phyloP scores from a whole-genome alignment of 2,113 vertebrate genomes.

The Aptenodytes patagonicus region DNA sequence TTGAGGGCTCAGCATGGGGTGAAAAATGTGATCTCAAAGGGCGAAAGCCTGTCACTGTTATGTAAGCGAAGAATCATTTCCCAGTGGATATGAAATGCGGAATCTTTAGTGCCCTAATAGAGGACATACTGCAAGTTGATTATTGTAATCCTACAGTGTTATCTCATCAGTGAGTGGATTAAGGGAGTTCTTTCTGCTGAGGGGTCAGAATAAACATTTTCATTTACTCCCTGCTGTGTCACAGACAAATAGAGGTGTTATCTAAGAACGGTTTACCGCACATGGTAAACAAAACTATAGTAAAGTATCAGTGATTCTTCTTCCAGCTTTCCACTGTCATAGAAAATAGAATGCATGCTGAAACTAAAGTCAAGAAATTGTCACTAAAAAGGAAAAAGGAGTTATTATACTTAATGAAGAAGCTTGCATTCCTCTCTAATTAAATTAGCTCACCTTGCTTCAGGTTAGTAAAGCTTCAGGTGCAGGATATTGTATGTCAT shows the following conservation, averaged over 20 bases:
- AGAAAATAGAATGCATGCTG: background rate
- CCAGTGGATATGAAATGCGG: slow-evolving; percentile 55
- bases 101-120: slow-evolving; percentile 71
- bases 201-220: slow-evolving; percentile 79
- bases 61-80: slow-evolving; percentile 65
- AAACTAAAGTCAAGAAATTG: background rate
- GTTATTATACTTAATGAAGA: background rate
- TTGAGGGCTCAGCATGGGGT: slow-evolving; percentile 46
- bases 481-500: background rate
- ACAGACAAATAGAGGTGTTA: slow-evolving; percentile 74
- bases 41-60: slow-evolving; percentile 62
- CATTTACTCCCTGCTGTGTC: slow-evolving; percentile 76
- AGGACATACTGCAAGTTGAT: slow-evolving; percentile 76
- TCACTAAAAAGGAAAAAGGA: background rate
- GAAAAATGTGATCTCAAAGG: slow-evolving; percentile 65
- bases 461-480: background rate
- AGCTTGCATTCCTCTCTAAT: background rate
- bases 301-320: background rate
- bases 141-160: slow-evolving; percentile 77
- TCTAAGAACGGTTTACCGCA: slow-evolving; percentile 49
- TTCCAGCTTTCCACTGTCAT: background rate
- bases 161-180: slow-evolving; percentile 80
- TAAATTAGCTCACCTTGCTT: background rate
- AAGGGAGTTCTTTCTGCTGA: slow-evolving; percentile 73
- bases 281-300: slow-evolving; percentile 61